A percentile compares a stretch with the other conserved stretches of the same genome.
Conservation (phyloP, 2,113 vertebrate genomes). For the Furnarius figulus region DNA sequence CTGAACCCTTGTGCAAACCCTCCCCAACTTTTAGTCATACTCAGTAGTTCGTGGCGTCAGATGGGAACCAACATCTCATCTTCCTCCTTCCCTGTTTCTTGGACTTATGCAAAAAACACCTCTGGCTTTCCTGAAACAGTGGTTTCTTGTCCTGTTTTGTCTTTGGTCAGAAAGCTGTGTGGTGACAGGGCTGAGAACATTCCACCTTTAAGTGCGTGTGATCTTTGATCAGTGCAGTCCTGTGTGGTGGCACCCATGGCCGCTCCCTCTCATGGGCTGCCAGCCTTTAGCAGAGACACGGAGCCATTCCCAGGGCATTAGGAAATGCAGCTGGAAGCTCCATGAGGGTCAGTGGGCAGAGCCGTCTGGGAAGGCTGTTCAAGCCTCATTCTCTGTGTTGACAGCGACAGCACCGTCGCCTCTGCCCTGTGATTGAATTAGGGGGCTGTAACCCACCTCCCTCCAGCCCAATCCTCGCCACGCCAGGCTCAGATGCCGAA, state of each 20-base stretch:
- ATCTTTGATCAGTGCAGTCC: not conserved
- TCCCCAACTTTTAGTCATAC: not conserved
- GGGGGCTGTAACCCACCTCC: slow-evolving; percentile 7
- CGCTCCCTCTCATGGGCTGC: accelerated
- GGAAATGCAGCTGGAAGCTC: not conserved
- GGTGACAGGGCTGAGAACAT: not conserved
- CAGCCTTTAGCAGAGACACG: accelerated
- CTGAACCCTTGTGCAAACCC: not conserved
- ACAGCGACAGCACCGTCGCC: not conserved
- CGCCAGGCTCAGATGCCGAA: slow-evolving; percentile 28
- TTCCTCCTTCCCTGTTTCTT: not conserved
- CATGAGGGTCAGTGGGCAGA: not conserved
- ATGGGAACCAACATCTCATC: not conserved
- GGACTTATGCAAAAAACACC: not conserved
- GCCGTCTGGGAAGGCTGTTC: not conserved
- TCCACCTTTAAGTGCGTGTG: not conserved
- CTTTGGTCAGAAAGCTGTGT: not conserved
- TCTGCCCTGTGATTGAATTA: slow-evolving; percentile 55
- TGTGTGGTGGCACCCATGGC: accelerated
- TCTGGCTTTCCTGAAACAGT: not conserved
- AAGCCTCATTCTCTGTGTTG: accelerated
- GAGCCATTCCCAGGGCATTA: accelerated
- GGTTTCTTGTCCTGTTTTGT: not conserved
- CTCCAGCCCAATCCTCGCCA: not conserved
- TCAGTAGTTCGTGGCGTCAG: not conserved